phyloP scores from a whole-genome alignment of 2,888 invertebrate species.

The Limnephilus auricula region DNA sequence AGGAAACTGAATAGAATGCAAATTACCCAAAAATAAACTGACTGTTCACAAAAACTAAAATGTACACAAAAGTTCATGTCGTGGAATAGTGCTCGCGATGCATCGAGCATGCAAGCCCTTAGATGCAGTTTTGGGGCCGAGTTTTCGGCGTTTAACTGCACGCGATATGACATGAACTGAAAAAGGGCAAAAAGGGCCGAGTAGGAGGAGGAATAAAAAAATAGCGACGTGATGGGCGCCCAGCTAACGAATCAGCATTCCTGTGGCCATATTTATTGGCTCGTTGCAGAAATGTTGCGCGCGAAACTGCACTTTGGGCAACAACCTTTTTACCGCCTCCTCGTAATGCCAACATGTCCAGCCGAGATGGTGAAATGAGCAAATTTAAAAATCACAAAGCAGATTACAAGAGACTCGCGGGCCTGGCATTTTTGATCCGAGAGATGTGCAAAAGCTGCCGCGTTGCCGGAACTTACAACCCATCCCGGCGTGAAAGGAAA shows the following conservation, averaged over 20 bases:
- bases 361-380: constrained; percentile 22
- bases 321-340: constrained; percentile 45
- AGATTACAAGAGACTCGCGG: constrained; percentile 25
- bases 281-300: constrained; percentile 53
- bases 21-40: background rate
- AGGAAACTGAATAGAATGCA: background rate
- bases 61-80: constrained; percentile 13
- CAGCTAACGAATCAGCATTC: constrained; percentile 59
- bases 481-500: background rate
- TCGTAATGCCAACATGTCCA: constrained; percentile 39
- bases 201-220: constrained; percentile 51
- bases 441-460: background rate
- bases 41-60: background rate
- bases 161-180: constrained; percentile 53
- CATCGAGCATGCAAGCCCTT: constrained; percentile 47
- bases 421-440: constrained; percentile 8
- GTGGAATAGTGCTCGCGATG: constrained; percentile 15
- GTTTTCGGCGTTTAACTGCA: constrained; percentile 51
- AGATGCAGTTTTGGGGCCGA: constrained; percentile 39
- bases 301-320: constrained; percentile 49
- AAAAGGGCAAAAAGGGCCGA: constrained; percentile 45
- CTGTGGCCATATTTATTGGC: constrained; percentile 55
- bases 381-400: constrained; percentile 29
- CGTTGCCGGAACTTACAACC: background rate
- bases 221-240: constrained; percentile 35